These are phyloP conservation scores for Macrocentrus cingulum DNA, from an alignment of 1,140 invertebrate genomes.

Conservation along the genomic window DNA sequence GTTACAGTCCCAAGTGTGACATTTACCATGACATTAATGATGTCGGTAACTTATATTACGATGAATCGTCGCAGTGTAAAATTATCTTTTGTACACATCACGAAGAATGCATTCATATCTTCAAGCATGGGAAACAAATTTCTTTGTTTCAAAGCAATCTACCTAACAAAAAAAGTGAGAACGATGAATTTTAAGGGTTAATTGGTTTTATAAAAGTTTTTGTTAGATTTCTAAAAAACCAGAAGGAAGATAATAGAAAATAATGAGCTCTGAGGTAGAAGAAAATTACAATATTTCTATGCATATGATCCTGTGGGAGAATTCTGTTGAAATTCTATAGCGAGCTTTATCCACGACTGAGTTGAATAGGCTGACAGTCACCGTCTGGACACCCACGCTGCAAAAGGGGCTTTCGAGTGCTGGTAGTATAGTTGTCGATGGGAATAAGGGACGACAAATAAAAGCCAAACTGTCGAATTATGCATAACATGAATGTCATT, in stretches of 20 bases:
- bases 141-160: too few relatives aligned
- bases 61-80: background rate
- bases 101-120: background rate
- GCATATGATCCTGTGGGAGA: background rate
- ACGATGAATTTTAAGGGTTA: too few relatives aligned
- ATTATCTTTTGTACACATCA: background rate
- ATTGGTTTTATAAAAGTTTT: too few relatives aligned
- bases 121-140: too few relatives aligned
- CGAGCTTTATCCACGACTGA: background rate
- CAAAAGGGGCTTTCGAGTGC: background rate
- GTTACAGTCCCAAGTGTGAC: background rate
- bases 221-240: too few relatives aligned
- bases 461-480: background rate
- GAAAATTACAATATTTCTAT: background rate
- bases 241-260: too few relatives aligned
- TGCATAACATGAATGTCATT: too few relatives aligned
- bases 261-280: too few relatives aligned
- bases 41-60: conserved; percentile 5
- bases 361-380: conserved; percentile 2
- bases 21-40: conserved; percentile 9
- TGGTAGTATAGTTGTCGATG: background rate
- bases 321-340: background rate
- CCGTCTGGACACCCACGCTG: conserved; percentile 11
- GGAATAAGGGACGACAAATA: background rate
- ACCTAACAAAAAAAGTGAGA: too few relatives aligned